These are phyloP conservation scores for Schizopygopsis malacanthus DNA, from an alignment of 2,797 vertebrate genomes.

Conservation along the genomic window DNA sequence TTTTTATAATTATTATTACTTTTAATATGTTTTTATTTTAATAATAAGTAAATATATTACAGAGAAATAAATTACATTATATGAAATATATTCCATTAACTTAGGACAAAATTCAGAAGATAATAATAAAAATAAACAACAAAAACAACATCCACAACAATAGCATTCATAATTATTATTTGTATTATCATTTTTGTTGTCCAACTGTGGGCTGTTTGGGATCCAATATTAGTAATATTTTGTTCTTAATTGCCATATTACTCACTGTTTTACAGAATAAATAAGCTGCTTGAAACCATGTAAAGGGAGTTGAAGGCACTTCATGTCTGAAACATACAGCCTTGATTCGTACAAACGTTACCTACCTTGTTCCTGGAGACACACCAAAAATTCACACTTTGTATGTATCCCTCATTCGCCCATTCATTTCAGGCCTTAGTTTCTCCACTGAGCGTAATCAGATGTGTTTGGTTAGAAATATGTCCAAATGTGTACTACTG, in stretches of 20 bases:
- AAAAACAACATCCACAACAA: neutral
- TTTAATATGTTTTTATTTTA: too few relatives aligned
- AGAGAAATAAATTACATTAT: neutral
- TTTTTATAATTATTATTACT: too few relatives aligned
- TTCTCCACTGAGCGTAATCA: neutral
- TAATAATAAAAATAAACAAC: neutral
- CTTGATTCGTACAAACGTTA: neutral
- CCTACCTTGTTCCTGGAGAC: neutral
- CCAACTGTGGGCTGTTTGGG: neutral
- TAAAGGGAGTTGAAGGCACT: neutral
- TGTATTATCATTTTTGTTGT: neutral
- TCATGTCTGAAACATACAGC: neutral
- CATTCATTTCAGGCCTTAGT: neutral
- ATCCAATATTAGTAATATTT: neutral
- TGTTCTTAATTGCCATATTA: neutral
- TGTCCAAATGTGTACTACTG: neutral
- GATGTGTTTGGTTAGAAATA: neutral
- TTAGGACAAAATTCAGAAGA: neutral
- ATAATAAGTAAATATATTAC: neutral
- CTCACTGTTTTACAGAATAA: neutral
- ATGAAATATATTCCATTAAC: neutral
- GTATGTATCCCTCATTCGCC: neutral
- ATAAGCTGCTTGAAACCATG: neutral
- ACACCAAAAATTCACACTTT: neutral
- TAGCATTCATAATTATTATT: too few relatives aligned